Base-by-base conservation (phyloP, 2,888 invertebrate genomes). In the Euclidia mi region DNA sequence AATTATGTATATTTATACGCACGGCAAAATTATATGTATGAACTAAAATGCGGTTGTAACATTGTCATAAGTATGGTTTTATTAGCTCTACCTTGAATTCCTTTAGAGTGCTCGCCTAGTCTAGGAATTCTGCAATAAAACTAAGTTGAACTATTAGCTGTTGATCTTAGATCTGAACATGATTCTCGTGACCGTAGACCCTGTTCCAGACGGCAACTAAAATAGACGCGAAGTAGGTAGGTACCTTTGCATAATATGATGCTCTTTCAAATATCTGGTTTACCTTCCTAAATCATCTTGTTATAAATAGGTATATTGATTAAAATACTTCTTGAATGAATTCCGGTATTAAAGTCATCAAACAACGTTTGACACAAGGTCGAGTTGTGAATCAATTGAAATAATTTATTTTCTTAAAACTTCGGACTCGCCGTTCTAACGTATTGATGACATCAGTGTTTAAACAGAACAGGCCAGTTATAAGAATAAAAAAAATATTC, bases 141-240 rank as follows among this genome's bases (percentile, higher is more conserved):
- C 42, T 37, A n/a, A 18, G 45, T 34, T 32, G 50, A 35, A 40
- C 42, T 40, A 34, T 42, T 50, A 20, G 38, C 43, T 48, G 55
- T 43, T 56, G 43, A 51, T 60, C 38, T 17, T 3, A 32, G 44
- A 47, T 58, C 47, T 11, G 38, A 29, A 58, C 60, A 61, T 45
- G 52, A 0, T 42, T 6, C 44, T 65, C 58, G 65, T 72, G 58
- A 68, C 49, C 49, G 56, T 42, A 14, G 45, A 3, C 12, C 18
- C 11, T 48, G 11, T 50, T 34, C 25, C 28, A 44, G 7, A 14
- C 44, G 42, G 38, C 20, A 41, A 35, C 34, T n/a, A 43, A 69
- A 67, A 64, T 68, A 71, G 59, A 59, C 42, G 31, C 47, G 34
- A 31, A 35, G 42, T 38, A 38, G 10, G 34, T 32, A 37, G 46